Base-by-base conservation (phyloP, 2,888 invertebrate genomes). In the Platycnemis pennipes region DNA sequence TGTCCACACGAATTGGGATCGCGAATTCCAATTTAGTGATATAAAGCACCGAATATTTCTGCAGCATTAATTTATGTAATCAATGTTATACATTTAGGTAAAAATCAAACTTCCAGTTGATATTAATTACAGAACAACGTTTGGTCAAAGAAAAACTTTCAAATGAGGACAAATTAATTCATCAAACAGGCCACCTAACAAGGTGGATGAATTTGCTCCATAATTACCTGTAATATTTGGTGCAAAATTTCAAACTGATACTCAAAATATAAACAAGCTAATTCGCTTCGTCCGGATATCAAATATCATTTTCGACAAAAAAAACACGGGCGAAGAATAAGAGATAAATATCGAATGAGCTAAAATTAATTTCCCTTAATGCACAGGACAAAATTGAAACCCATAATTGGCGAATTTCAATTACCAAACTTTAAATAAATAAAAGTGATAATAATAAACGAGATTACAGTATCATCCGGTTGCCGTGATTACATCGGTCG, bases 281-380 rank as follows among this genome's bases (percentile, higher is more conserved):
- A 77, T 77, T 77, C 77, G 77, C 77, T 37, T 37, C 77, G 77
- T 11, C 37, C 2, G 77, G 77, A 77, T 31, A 77, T 77, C 77
- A 77, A 77, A 77, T 77, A 77, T 77, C 37, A 77, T 77, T 37
- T 37, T 2, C 77, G 37, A 5, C 77, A 37, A 77, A 77, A 63
- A 63, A 63, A 63, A 77, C 31, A 77, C 77, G 31, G 26, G 3
- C 77, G 13, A 77, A 77, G 77, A 77, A 77, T 77, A 77, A 77
- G 77, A 77, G 77, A 77, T 77, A 77, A 77, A 77, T 77, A 26
- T 26, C 77, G 77, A 37, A 26, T 77, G 31, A 31, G 77, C 77
- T 37, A 77, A 77, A 77, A 77, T 77, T 77, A 77, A 77, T 77
- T 77, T 77, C 77, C 77, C 77, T 77, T 77, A 77, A 77, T 77